Evolutionary conservation across 2,797 vertebrate genomes (phyloP).

Genomic region (Huso huso): DNA sequence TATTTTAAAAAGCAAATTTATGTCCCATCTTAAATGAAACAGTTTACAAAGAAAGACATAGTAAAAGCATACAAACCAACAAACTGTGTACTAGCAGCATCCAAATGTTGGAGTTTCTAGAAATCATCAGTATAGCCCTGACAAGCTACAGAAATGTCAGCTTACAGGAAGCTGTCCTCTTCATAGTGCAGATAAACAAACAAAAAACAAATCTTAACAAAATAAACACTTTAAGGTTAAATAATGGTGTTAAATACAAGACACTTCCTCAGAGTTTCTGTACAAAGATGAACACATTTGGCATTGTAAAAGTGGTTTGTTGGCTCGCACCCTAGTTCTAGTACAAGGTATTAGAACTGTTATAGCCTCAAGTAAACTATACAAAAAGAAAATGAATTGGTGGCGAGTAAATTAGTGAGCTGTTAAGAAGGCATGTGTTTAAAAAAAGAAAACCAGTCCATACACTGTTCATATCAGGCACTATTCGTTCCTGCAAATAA

Average conservation of each 20-base stretch:
- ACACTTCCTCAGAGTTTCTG: slow-evolving; percentile 84
- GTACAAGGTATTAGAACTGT: slow-evolving; percentile 55
- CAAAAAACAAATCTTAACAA: slow-evolving; percentile 54
- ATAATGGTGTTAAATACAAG: slow-evolving; percentile 96
- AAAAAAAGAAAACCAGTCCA: slow-evolving; percentile 46
- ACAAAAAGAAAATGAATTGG: slow-evolving; percentile 44
- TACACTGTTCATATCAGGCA: slow-evolving; percentile 81
- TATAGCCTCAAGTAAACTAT: slow-evolving; percentile 54
- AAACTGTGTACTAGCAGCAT: slow-evolving; percentile 85
- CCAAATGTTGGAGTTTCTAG: slow-evolving; percentile 78
- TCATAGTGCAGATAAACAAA: slow-evolving; percentile 69
- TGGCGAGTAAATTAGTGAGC: slow-evolving; percentile 61
- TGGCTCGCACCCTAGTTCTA: slow-evolving; percentile 54
- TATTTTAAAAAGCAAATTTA: slow-evolving; percentile 59
- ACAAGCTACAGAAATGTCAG: slow-evolving; percentile 66
- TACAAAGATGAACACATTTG: slow-evolving; percentile 86
- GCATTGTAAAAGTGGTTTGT: slow-evolving; percentile 64
- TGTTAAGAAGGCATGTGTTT: slow-evolving; percentile 80
- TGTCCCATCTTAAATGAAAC: slow-evolving; percentile 77
- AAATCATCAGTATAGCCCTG: slow-evolving; percentile 56
- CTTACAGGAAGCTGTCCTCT: slow-evolving; percentile 64
- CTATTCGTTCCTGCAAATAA: slow-evolving; percentile 79
- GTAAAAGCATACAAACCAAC: slow-evolving; percentile 88
- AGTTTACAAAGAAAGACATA: slow-evolving; percentile 68
- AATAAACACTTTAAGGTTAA: slow-evolving; percentile 85